Conservation (phyloP, 2,113 vertebrate species). For the Isurus oxyrinchus region DNA sequence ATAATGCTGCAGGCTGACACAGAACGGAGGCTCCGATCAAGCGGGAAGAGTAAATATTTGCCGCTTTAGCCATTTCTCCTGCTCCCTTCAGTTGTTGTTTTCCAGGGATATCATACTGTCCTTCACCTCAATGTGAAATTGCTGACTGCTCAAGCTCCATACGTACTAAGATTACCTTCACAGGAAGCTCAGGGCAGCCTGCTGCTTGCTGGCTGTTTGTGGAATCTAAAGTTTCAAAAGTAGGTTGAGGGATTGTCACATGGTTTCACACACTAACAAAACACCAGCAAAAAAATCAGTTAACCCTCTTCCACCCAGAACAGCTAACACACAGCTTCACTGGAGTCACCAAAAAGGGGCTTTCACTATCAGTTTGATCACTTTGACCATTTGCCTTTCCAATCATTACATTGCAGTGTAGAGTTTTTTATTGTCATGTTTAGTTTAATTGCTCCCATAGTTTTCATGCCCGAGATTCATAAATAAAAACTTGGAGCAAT, state of each 20-base stretch:
- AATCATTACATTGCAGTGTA: neutral
- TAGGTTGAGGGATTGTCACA: neutral
- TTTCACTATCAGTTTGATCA: neutral
- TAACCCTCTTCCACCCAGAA: neutral
- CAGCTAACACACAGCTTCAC: neutral
- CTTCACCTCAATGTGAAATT: neutral
- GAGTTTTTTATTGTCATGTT: neutral
- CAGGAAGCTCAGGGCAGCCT: neutral
- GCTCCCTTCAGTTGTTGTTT: neutral
- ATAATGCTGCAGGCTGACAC: neutral
- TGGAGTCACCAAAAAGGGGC: neutral
- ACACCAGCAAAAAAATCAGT: neutral
- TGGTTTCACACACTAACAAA: neutral
- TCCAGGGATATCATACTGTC: neutral
- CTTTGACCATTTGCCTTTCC: neutral
- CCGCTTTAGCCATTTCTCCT: neutral
- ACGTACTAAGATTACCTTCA: neutral
- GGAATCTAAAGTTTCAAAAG: conserved; percentile 1
- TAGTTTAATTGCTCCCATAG: neutral
- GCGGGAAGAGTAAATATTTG: neutral
- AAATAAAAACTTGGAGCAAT: neutral
- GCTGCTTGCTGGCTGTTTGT: neutral
- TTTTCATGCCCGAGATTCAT: neutral
- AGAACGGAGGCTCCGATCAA: neutral
- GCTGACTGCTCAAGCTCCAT: neutral